Evolutionary conservation across 2,797 vertebrate species (phyloP).

Genomic region (Gadopsis bispinosus): DNA sequence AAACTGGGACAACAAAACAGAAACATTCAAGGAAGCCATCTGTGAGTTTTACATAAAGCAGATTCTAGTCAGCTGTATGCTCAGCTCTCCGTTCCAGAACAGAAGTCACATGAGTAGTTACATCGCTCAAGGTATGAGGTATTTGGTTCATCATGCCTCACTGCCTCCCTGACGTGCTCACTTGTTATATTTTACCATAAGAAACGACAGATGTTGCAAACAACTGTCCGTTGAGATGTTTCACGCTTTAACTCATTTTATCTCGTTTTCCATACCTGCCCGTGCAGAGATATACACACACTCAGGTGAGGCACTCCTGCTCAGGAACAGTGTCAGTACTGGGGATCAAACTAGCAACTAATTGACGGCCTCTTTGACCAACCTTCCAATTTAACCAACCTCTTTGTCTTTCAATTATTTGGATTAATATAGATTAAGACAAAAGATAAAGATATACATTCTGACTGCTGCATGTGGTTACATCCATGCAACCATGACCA

Average conservation of each 20-base stretch:
- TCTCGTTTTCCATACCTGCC: constrained; percentile 45
- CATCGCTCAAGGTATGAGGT: constrained; percentile 74
- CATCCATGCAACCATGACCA: not conserved
- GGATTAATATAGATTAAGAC: not conserved
- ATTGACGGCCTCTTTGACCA: not conserved
- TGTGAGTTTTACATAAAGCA: constrained; percentile 24
- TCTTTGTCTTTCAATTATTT: not conserved
- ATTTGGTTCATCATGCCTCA: constrained; percentile 71
- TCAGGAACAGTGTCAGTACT: constrained; percentile 3
- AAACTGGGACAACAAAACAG: constrained; percentile 8
- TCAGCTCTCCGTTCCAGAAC: constrained; percentile 56
- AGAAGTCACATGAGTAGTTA: constrained; percentile 72
- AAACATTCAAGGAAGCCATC: not conserved
- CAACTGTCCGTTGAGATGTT: constrained; percentile 64
- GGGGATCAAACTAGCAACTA: constrained; percentile 11
- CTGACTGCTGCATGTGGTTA: not conserved
- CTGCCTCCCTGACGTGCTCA: constrained; percentile 66
- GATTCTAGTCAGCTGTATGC: constrained; percentile 42
- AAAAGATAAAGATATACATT: not conserved
- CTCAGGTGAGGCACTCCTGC: constrained; percentile 20
- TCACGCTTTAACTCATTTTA: constrained; percentile 60
- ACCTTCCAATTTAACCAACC: not conserved
- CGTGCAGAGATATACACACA: constrained; percentile 18
- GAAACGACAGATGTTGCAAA: constrained; percentile 70
- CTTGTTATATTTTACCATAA: constrained; percentile 71